Percentiles rank a stretch among this genome's conserved stretches.
Evolutionary conservation across 2,113 vertebrate genomes (phyloP).

Genomic region (Solenodon paradoxus): DNA sequence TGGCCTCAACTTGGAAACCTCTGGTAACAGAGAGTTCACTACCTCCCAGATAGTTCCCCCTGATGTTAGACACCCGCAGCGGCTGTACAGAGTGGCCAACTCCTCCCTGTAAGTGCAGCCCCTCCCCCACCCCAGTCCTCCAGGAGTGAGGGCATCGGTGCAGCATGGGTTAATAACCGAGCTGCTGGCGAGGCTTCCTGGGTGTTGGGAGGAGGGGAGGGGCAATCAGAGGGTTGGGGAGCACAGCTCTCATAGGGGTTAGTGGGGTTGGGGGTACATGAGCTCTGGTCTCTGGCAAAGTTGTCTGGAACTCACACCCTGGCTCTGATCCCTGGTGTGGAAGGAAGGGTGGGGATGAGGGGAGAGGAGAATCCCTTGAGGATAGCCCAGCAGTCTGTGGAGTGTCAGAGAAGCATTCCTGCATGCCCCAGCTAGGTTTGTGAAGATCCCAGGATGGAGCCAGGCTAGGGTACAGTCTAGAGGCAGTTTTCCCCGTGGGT

Average conservation of each 20-base stretch:
- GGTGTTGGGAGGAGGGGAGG: not conserved
- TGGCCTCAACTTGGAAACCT: not conserved
- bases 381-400: not conserved
- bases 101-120: not conserved
- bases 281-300: not conserved
- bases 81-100: not conserved
- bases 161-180: slow-evolving; percentile 48
- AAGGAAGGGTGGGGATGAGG: not conserved
- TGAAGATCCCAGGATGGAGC: not conserved
- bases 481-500: not conserved
- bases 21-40: not conserved
- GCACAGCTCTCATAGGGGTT: not conserved
- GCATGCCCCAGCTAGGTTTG: not conserved
- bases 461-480: not conserved
- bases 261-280: not conserved
- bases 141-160: not conserved
- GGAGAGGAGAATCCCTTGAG: not conserved
- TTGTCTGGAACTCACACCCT: slow-evolving; percentile 24
- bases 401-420: not conserved
- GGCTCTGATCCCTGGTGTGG: not conserved
- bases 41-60: not conserved
- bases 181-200: not conserved
- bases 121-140: not conserved
- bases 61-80: not conserved
- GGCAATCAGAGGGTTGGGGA: not conserved